Evolutionary conservation across 2,888 invertebrate species (phyloP).

Genomic region (Amphipoea oculea): DNA sequence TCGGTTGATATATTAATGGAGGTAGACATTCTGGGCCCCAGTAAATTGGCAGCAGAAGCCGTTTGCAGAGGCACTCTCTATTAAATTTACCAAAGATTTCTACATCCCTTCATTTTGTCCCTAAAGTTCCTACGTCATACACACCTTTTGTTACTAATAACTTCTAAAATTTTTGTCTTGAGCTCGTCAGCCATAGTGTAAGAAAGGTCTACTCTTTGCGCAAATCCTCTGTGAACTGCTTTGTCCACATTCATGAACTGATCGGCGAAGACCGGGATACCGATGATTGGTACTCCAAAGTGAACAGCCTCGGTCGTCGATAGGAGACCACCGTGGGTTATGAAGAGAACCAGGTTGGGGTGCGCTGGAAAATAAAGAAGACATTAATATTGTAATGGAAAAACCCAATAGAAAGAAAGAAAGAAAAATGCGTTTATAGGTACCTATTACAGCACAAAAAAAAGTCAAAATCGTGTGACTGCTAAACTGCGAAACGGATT

Average conservation of each 20-base stretch:
- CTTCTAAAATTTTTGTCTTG: conserved; percentile 67
- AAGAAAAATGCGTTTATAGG: not conserved
- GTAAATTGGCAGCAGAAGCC: too few species aligned
- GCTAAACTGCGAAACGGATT: not conserved
- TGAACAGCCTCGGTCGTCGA: conserved; percentile 76
- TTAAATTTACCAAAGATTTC: not conserved
- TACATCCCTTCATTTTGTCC: not conserved
- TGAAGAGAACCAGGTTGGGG: conserved; percentile 72
- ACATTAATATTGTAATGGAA: not conserved
- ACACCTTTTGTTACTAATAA: conserved; percentile 66
- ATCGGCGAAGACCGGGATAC: conserved; percentile 76
- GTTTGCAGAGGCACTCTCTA: not conserved
- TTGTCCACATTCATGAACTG: conserved; percentile 73
- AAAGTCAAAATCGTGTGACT: not conserved
- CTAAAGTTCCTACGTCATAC: conserved; percentile 24
- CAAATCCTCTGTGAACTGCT: conserved; percentile 73
- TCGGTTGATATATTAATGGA: not conserved
- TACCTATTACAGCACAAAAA: not conserved
- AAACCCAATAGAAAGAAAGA: not conserved
- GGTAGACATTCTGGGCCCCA: not conserved
- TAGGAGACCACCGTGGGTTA: conserved; percentile 77
- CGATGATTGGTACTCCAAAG: conserved; percentile 75
- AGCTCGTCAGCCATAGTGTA: conserved; percentile 67
- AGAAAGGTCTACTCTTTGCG: conserved; percentile 67
- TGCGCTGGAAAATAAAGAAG: conserved; percentile 67